Evolutionary conservation across 37 sponge, comb jelly and placozoan genomes (phyloP), one percentile per base, ranked within the genome.

Genomic region (Aplysina aerophoba): DNA sequence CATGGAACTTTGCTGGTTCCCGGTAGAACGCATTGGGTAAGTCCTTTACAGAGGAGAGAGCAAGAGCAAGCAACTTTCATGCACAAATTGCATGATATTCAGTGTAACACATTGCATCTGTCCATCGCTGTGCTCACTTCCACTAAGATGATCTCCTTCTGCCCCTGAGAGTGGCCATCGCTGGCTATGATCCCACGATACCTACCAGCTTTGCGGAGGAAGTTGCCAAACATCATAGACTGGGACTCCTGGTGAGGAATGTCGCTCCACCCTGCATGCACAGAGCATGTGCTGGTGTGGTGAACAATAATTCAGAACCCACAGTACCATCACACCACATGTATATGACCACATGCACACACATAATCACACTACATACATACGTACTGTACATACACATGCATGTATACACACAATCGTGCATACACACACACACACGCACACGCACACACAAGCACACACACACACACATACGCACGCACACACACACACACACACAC

Each of bases 21-120:
- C 81, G 56, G 0, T 89, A 55, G 64, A 90, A 95, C 20, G 75
- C 96, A 90, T 95, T 95, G 11, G 96, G 96, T 69, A 93, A 85
- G 21, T 95, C 96, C 96, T 95, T 54, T 17, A 88, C 4, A 21
- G 40, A 28, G 40, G 17, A 31, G 27, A 56, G 39, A 20, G 0
- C 21, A 39, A 22, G 69, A 30, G 80, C 79, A 62, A 31, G n/a
- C n/a, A n/a, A n/a, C n/a, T 81, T 8, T 54, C 20, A 13, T 6
- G n/a, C 50, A n/a, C n/a, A n/a, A n/a, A n/a, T n/a, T n/a, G n/a
- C n/a, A n/a, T n/a, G n/a, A n/a, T n/a, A n/a, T n/a, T n/a, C n/a
- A n/a, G n/a, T n/a, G n/a, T n/a, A 13, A 79, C 50, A 44, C 8
- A 11, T 8, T 44, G 3, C 50, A 44, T 44, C 50, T 44, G 6